phyloP scores from a whole-genome alignment of 2,888 invertebrate species.

The Drosophila anomelani region DNA sequence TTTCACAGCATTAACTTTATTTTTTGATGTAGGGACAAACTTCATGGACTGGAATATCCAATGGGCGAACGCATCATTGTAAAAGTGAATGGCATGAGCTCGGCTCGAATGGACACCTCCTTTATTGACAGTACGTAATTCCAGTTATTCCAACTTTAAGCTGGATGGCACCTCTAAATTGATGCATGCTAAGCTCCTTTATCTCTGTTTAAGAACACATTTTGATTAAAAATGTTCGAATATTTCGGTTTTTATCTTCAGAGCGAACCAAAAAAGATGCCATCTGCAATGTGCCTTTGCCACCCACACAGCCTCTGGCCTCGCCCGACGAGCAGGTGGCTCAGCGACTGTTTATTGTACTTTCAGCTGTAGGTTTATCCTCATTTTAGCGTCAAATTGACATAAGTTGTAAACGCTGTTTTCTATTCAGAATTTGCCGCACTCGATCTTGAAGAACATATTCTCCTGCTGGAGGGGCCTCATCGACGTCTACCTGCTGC shows the following conservation, averaged over 20 bases:
- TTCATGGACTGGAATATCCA: slow-evolving; percentile 96
- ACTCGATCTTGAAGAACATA: slow-evolving; percentile 92
- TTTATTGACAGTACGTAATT: slow-evolving; percentile 78
- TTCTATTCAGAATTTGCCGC: slow-evolving; percentile 88
- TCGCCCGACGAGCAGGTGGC: slow-evolving; percentile 88
- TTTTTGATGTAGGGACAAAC: slow-evolving; percentile 87
- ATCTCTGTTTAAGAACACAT: background rate
- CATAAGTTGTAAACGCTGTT: background rate
- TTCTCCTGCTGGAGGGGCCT: slow-evolving; percentile 96
- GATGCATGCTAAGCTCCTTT: background rate
- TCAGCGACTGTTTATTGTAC: slow-evolving; percentile 89
- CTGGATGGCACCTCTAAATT: background rate
- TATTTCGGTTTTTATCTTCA: slow-evolving; percentile 15
- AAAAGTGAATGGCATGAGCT: slow-evolving; percentile 82
- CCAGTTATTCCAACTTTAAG: too few relatives aligned
- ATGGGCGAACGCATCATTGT: slow-evolving; percentile 91
- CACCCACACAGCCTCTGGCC: slow-evolving; percentile 88
- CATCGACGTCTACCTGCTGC: slow-evolving; percentile 95
- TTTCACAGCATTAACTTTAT: background rate
- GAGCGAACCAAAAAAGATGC: slow-evolving; percentile 83
- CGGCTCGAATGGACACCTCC: slow-evolving; percentile 81
- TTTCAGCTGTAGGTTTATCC: slow-evolving; percentile 76
- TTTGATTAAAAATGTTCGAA: background rate
- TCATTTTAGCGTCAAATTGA: background rate
- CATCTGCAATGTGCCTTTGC: slow-evolving; percentile 89